Base-by-base conservation (phyloP, 2,113 vertebrate genomes). In the Misgurnus mizolepis region DNA sequence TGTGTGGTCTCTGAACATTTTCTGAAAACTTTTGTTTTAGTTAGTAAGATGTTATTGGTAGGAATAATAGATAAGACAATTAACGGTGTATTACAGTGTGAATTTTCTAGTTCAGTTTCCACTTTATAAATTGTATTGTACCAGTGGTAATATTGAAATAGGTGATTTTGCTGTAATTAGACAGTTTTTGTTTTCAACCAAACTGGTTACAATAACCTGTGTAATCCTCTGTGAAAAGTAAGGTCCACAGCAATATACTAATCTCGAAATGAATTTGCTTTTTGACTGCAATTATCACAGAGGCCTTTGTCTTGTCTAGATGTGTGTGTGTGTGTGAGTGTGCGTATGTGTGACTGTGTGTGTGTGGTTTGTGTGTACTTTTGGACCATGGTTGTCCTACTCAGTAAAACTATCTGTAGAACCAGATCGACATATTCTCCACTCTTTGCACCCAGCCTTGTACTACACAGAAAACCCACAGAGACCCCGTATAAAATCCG, bases 401-500 rank as follows among this genome's bases (percentile, higher is more conserved):
- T 83, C 85, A 80, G 91, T 91, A 90, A 91, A 92, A 62, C 84
- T 85, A 84, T 86, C 87, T 91, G 88, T 87, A 83, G 87, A 88
- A 90, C 87, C 64, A 87, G 85, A 89, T 85, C 87, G 88, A 88
- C 88, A 90, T 89, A 90, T 92, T 91, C 89, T 82, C 83, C 88
- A 87, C 79, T 78, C 62, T 66, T 80, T 85, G 67, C 76, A 82
- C 85, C 78, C 60, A 87, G 86, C 78, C 82, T 78, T 73, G 58
- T 62, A 69, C 74, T 74, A 50, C 22, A 66, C 72, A 79, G 73
- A 80, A 55, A 77, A 56, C 75, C 75, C 62, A 71, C 80, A 76
- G 62, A 79, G 69, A 41, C 40, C 69, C 12, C 45, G 74, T 55
- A 72, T 76, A 70, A 71, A 78, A 58, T 76, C 65, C 53, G 65